These are phyloP conservation scores for Rhodeus uyekii DNA, from an alignment of 2,797 vertebrate species.

Conservation along the genomic window DNA sequence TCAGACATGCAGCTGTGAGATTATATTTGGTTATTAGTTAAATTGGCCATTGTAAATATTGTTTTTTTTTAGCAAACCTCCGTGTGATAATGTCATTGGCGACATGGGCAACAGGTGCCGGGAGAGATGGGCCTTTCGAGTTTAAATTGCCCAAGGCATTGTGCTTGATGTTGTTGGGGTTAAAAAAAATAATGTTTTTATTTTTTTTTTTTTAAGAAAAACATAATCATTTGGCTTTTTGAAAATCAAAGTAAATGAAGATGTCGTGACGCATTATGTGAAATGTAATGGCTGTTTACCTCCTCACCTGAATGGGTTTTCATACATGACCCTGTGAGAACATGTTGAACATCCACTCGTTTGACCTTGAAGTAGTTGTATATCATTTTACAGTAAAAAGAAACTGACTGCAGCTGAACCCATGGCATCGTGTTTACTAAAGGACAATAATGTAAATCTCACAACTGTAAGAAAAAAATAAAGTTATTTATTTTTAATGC, in stretches of 20 bases:
- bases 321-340: background rate
- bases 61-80: no score
- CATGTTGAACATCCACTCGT: background rate
- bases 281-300: background rate
- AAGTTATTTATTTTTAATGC: background rate
- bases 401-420: background rate
- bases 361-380: background rate
- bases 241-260: background rate
- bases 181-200: no score
- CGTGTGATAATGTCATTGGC: background rate
- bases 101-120: background rate
- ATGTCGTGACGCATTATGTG: background rate
- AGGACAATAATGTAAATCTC: background rate
- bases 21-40: constrained; percentile 40
- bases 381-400: background rate
- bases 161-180: constrained; percentile 1
- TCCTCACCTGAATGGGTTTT: background rate
- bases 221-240: background rate
- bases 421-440: background rate
- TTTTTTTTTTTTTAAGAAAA: no score
- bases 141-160: constrained; percentile 5
- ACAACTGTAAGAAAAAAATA: background rate
- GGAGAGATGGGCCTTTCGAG: background rate
- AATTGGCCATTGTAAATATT: no score
- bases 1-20: constrained; percentile 27